Conservation (phyloP, 2,888 invertebrate species). For the Hypsopygia costalis region DNA sequence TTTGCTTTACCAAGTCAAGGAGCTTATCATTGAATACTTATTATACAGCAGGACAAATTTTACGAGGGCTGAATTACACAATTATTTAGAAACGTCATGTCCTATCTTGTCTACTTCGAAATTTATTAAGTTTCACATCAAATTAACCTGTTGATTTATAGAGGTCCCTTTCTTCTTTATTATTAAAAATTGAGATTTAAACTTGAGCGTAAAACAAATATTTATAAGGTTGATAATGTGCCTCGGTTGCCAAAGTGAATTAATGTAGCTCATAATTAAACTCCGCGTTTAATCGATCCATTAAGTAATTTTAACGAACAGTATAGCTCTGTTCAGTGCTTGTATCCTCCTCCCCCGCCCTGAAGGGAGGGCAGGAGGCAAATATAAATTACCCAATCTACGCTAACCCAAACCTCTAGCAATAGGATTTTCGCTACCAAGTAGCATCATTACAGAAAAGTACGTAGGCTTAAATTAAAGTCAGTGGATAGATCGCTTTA, state of each 20-base stretch:
- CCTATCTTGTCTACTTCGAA: constrained; percentile 28
- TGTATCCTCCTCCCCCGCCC: constrained; percentile 46
- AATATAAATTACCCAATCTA: constrained; percentile 79
- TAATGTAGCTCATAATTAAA: constrained; percentile 57
- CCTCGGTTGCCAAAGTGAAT: constrained; percentile 31
- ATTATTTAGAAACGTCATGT: constrained; percentile 44
- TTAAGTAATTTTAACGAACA: constrained; percentile 72
- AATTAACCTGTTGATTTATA: constrained; percentile 9
- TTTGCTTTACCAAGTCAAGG: constrained; percentile 71
- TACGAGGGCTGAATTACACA: constrained; percentile 44
- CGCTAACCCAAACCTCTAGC: constrained; percentile 70
- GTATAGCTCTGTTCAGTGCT: constrained; percentile 55
- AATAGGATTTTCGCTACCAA: constrained; percentile 68
- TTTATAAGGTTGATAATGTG: not conserved
- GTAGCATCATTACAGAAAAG: constrained; percentile 63
- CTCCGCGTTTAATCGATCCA: constrained; percentile 63
- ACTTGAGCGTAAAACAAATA: not conserved
- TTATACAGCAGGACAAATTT: constrained; percentile 60
- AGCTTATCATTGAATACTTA: constrained; percentile 73
- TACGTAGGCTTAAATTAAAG: constrained; percentile 66
- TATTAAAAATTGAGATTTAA: not conserved
- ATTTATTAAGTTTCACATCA: constrained; percentile 26
- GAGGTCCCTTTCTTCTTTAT: not conserved
- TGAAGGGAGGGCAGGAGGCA: constrained; percentile 54
- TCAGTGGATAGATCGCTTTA: constrained; percentile 50